Evolutionary conservation across 2,888 invertebrate genomes (phyloP).

Genomic region (Spialia ferax): DNA sequence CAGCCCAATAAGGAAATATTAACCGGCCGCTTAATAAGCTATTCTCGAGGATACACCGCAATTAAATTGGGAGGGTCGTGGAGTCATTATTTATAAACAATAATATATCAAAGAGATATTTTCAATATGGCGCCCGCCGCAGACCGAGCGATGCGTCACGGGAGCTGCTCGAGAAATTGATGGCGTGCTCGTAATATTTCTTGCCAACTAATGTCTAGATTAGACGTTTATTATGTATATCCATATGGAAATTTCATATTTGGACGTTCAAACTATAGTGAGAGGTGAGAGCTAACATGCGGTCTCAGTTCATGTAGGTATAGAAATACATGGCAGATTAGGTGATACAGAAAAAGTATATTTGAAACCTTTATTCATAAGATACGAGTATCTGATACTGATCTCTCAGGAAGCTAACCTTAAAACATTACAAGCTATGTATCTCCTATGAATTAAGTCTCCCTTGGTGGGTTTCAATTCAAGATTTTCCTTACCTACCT

Average conservation of each 20-base stretch:
- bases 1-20: conserved; percentile 83
- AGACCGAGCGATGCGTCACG: conserved; percentile 66
- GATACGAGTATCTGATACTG: too few relatives aligned
- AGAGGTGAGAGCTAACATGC: too few relatives aligned
- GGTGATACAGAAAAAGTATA: too few relatives aligned
- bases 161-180: conserved; percentile 50
- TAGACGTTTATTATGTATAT: conserved; percentile 35
- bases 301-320: too few relatives aligned
- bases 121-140: conserved; percentile 82
- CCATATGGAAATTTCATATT: conserved; percentile 32
- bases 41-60: conserved; percentile 81
- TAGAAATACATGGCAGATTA: too few relatives aligned
- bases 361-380: too few relatives aligned
- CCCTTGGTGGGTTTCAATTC: too few relatives aligned
- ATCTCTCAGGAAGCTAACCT: too few relatives aligned
- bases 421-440: too few relatives aligned
- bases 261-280: background rate
- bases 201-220: conserved; percentile 39
- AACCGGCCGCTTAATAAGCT: conserved; percentile 85
- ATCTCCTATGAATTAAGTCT: too few relatives aligned
- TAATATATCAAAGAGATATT: conserved; percentile 86
- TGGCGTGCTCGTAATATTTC: conserved; percentile 44
- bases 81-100: conserved; percentile 85
- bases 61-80: conserved; percentile 83
- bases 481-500: too few relatives aligned